Percentiles rank a stretch among this genome's conserved stretches.
Evolutionary conservation across 2,113 vertebrate species (phyloP).

Genomic region (Erythrolamprus reginae): DNA sequence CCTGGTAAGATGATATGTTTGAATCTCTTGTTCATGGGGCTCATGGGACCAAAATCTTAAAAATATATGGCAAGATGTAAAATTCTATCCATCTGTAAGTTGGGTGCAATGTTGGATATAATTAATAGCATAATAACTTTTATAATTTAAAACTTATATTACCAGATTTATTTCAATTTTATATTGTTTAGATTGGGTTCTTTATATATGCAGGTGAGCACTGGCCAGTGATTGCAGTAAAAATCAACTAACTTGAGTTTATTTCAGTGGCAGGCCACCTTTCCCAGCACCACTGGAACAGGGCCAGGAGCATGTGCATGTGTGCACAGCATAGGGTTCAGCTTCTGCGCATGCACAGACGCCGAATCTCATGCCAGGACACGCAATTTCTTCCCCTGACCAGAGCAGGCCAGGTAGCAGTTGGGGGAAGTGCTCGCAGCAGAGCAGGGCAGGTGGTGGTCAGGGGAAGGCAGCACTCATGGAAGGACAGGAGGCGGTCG

Average conservation of each 20-base stretch:
- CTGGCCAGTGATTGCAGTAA: not conserved
- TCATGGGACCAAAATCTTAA: not conserved
- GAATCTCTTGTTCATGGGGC: not conserved
- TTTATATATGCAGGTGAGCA: not conserved
- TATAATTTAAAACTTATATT: not conserved
- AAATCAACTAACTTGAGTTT: not conserved
- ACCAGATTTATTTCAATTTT: not conserved
- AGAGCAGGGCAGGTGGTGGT: too few relatives aligned
- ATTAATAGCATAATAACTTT: not conserved
- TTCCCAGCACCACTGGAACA: too few relatives aligned
- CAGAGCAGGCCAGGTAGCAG: too few relatives aligned
- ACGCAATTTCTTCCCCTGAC: too few relatives aligned
- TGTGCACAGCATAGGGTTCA: too few relatives aligned
- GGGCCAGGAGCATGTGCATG: too few relatives aligned
- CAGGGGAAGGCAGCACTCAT: too few relatives aligned
- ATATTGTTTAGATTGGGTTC: not conserved
- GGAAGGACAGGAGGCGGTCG: too few relatives aligned
- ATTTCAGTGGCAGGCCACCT: too few relatives aligned
- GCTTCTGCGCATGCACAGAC: too few relatives aligned
- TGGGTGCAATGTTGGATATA: not conserved
- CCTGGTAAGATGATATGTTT: not conserved
- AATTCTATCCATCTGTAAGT: not conserved
- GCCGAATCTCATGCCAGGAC: too few relatives aligned
- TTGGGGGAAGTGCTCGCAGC: too few relatives aligned
- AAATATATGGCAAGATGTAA: not conserved